These are phyloP conservation scores for Paramisgurnus dabryanus DNA, from an alignment of 2,113 vertebrate species.

Conservation along the genomic window DNA sequence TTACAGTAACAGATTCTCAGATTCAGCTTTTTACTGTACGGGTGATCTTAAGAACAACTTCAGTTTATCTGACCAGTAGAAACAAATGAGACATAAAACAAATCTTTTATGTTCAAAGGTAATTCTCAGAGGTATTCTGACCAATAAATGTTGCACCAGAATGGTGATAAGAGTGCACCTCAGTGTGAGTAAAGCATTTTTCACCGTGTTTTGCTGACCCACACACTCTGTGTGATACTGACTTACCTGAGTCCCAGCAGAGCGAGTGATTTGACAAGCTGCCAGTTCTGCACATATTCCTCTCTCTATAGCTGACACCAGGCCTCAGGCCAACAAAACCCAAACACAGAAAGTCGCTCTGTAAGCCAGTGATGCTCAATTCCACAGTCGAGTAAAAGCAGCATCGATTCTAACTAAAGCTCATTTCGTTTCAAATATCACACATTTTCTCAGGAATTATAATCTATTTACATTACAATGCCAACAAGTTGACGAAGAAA, in stretches of 20 bases:
- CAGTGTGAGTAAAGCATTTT: constrained; percentile 14
- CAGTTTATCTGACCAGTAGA: too few relatives aligned
- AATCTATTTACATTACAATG: too few relatives aligned
- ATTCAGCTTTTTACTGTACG: too few relatives aligned
- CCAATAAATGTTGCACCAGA: too few relatives aligned
- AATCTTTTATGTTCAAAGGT: not conserved
- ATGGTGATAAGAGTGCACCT: not conserved
- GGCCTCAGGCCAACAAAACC: constrained; percentile 11
- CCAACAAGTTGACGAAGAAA: not conserved
- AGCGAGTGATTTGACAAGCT: constrained; percentile 31
- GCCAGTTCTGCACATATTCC: constrained; percentile 14
- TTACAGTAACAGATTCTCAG: too few relatives aligned
- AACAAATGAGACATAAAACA: too few relatives aligned
- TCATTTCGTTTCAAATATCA: too few relatives aligned
- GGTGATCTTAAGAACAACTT: too few relatives aligned
- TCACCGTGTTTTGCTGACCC: constrained; percentile 27
- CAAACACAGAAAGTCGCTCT: constrained; percentile 13
- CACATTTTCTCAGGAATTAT: too few relatives aligned
- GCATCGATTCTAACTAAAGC: not conserved
- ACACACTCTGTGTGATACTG: constrained; percentile 26
- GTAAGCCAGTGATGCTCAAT: constrained; percentile 6
- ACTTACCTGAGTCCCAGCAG: constrained; percentile 32
- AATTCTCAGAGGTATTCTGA: not conserved
- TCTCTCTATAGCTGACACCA: constrained; percentile 24
- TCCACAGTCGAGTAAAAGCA: not conserved